Base-by-base conservation (phyloP, 2,797 vertebrate species). In the Aeoliscus strigatus region DNA sequence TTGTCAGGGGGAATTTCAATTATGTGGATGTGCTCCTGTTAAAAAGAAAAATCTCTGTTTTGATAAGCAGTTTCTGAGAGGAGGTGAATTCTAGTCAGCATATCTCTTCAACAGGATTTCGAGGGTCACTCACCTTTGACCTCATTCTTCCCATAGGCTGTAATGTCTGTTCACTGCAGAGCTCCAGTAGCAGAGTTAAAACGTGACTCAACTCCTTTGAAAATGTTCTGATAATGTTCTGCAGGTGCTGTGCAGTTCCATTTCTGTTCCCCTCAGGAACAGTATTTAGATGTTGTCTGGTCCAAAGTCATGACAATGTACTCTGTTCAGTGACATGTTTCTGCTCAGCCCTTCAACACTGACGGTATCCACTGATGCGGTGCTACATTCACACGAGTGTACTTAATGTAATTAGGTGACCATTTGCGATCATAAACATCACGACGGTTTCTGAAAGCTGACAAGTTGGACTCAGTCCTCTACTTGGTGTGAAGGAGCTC, bases 201-300 rank as follows among this genome's bases (percentile, higher is more conserved):
- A 51, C 56, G 36, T 54, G 65, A 73, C 58, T 67, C 59, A 6
- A 25, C 41, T 62, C 62, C 36, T 44, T 51, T 3, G 9, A 25
- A 25, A 25, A 25, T 6, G 2, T 3, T 9, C 8, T 59, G 57
- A 60, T 78, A 73, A 81, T 65, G 39, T 49, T 69, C 66, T 55
- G 64, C 72, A 57, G 47, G 63, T 60, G 37, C 54, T 64, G 60
- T 48, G 26, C 42, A 29, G 52, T 62, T 75, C 73, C 81, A 80
- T 83, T 80, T 78, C 55, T 64, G 64, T 74, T 69, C 65, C 60
- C 72, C 69, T 60, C 51, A 51, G 62, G 58, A 47, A 66, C 75
- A 69, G 49, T 72, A 50, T 79, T 73, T 71, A n/a, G 57, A 78
- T 70, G 57, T 51, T 63, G 51, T 75, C 63, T 70, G 65, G 52